A percentile compares a stretch with the other conserved stretches of the same genome.
Evolutionary conservation across 2,888 invertebrate genomes (phyloP).

Genomic region (Conus canariensis): DNA sequence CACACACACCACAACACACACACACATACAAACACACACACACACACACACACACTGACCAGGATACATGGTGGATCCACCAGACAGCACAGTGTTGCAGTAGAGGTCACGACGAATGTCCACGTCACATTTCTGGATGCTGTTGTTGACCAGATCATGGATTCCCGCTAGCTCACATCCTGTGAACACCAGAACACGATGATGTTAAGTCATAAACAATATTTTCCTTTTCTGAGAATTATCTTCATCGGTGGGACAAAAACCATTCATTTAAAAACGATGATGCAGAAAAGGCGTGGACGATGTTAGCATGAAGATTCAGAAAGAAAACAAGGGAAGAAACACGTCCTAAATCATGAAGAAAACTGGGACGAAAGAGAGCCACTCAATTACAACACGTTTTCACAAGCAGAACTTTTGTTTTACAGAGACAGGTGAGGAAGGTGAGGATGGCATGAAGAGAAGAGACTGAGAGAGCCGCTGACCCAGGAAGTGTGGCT

Average conservation of each 20-base stretch:
- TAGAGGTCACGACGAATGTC: constrained; percentile 73
- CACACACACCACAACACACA: too few species aligned
- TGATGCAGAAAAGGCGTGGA: too few species aligned
- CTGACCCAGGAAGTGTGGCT: constrained; percentile 45
- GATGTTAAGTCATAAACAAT: too few species aligned
- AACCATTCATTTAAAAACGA: too few species aligned
- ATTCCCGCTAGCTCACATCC: constrained; percentile 70
- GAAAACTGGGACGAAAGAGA: background rate
- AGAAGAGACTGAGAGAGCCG: background rate
- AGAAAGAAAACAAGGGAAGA: background rate
- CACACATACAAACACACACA: too few species aligned
- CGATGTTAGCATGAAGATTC: too few species aligned
- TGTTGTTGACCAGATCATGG: constrained; percentile 72
- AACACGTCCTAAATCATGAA: background rate
- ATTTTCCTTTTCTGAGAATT: too few species aligned
- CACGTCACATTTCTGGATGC: constrained; percentile 72
- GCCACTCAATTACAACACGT: too few species aligned
- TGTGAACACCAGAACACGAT: background rate
- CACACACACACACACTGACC: background rate
- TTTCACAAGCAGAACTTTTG: too few species aligned
- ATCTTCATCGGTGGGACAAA: too few species aligned
- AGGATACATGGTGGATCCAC: constrained; percentile 97
- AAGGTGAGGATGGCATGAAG: background rate
- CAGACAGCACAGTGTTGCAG: constrained; percentile 85
- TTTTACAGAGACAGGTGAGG: background rate